phyloP scores from a whole-genome alignment of 2,113 vertebrate species.

The Odobenus rosmarus region DNA sequence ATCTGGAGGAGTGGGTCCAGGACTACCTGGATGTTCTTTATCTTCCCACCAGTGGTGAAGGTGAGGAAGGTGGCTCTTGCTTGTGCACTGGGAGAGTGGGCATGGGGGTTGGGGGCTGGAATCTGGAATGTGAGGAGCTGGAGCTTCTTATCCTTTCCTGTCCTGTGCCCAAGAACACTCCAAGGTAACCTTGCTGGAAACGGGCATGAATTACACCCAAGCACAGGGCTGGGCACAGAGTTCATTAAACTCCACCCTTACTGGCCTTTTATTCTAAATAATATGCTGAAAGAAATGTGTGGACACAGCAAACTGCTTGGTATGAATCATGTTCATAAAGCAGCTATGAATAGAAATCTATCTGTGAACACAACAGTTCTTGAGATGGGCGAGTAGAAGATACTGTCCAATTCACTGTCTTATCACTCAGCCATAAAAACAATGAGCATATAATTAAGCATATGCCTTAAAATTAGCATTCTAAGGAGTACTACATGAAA shows the following conservation, averaged over 20 bases:
- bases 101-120: neutral
- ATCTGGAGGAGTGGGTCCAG: neutral
- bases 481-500: neutral
- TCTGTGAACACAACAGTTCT: neutral
- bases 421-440: neutral
- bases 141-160: neutral
- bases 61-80: neutral
- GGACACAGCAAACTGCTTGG: too few species aligned
- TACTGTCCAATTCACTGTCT: neutral
- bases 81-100: neutral
- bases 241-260: neutral
- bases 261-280: neutral
- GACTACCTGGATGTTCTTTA: neutral
- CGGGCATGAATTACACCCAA: neutral
- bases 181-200: neutral
- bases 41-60: neutral
- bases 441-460: neutral
- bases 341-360: neutral
- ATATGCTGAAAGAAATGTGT: neutral
- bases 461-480: neutral
- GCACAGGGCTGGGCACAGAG: neutral
- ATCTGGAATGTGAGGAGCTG: neutral
- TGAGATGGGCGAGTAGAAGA: neutral
- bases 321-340: neutral
- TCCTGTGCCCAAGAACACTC: neutral